Evolutionary conservation across 2,797 vertebrate species (phyloP), one percentile per base, ranked within the genome.

Genomic region (Leptatherina wallacei): DNA sequence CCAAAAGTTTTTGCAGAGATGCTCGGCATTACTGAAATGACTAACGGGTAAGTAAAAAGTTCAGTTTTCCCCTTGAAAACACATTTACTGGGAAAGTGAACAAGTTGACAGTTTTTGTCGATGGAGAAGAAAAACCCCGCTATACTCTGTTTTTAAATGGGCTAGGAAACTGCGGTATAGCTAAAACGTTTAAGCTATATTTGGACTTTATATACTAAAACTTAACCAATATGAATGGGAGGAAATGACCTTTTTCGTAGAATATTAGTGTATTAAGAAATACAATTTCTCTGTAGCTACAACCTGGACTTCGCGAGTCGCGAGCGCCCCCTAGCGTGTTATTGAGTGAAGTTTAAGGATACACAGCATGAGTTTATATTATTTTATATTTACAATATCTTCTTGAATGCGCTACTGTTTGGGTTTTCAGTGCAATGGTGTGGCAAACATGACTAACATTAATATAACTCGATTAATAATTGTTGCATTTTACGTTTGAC

Each of bases 21-120:
- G 94, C 90, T 95, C 57, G 93, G 83, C 58, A 58, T 94, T 11
- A 86, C 85, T n/a, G 94, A 94, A 73, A 92, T 95, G 93, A 94
- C 92, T 0, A 94, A 94, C 69, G 94, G 94, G 94, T 95, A n/a
- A 91, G 92, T 75, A 6, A n/a, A 2, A 47, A 16, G 12, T 65
- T 77, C 13, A 11, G 4, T 12, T 11, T n/a, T 64, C 78, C 1
- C 0, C 0, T 9, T 0, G 3, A 5, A 27, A 4, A 22, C 4
- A 67, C 14, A 24, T 54, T 64, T 60, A 3, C 0, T 4, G 8
- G 40, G 42, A 72, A 78, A 83, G 44, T 85, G 81, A 12, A 22
- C 66, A 88, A 88, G 79, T 90, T 85, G 49, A 64, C 63, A 74
- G 35, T 27, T 27, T 78, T 84, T 71, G 11, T 75, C 47, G 3